Conservation (phyloP, 2,888 invertebrate species). For the Melanostoma scalare region DNA sequence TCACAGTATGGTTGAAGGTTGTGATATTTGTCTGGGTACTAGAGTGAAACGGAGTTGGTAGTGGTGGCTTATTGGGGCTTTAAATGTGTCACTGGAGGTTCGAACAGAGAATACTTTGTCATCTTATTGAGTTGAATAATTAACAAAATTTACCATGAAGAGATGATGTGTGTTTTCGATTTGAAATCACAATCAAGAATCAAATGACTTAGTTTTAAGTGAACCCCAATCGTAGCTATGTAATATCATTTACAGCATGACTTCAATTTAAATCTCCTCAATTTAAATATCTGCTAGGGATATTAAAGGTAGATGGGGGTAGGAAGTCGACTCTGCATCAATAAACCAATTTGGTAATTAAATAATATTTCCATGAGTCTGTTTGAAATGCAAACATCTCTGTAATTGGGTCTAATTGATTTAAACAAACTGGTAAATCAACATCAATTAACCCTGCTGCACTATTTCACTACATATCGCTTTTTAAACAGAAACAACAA, state of each 20-base stretch:
- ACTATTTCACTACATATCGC: too few species aligned
- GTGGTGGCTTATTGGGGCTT: slow-evolving; percentile 43
- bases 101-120: slow-evolving; percentile 23
- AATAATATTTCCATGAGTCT: too few species aligned
- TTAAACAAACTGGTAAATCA: too few species aligned
- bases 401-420: too few species aligned
- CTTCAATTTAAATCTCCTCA: too few species aligned
- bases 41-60: slow-evolving; percentile 1
- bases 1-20: slow-evolving; percentile 31
- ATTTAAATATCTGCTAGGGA: too few species aligned
- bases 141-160: slow-evolving; percentile 36
- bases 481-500: too few species aligned
- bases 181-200: slow-evolving; percentile 4
- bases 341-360: too few species aligned
- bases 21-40: slow-evolving; percentile 34
- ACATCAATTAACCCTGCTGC: too few species aligned
- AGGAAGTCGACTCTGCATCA: too few species aligned
- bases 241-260: not conserved
- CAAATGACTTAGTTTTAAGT: slow-evolving; percentile 4
- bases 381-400: too few species aligned
- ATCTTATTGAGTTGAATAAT: slow-evolving; percentile 44
- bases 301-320: too few species aligned
- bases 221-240: not conserved
- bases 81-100: slow-evolving; percentile 40
- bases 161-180: slow-evolving; percentile 21